Evolutionary conservation across 1,140 invertebrate genomes (phyloP), one percentile per base, ranked within the genome.

Genomic region (Nymphalis io): DNA sequence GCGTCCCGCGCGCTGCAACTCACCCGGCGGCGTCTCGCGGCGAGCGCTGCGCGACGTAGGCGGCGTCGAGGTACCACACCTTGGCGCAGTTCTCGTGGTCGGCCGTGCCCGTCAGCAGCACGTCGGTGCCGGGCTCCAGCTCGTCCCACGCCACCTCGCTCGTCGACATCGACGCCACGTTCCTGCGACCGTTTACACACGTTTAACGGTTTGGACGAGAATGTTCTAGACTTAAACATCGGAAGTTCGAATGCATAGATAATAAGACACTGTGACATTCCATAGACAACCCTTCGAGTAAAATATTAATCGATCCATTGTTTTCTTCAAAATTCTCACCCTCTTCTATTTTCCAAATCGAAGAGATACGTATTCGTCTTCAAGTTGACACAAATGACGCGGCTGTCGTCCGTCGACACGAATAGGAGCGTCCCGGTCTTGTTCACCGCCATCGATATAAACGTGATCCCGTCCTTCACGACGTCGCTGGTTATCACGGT

Each of bases 41-140:
- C 1, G 83, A 82, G 21, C 74, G 81, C 51, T 82, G 78, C 13
- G 85, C 77, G 8, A 89, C 79, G 23, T 83, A 91, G 0, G 82
- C 76, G 0, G 86, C 75, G n/a, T 91, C 86, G 20, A 91, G 46
- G 64, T 83, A 84, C 87, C 87, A 91, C 0, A 91, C 84, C 68
- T 91, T 91, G 27, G 78, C 83, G 0, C 82, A 80, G 61, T 89
- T 83, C 55, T 91, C 89, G 1, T 78, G 72, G 10, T 64, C 73
- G 0, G 83, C 87, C 0, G 89, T 87, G 10, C 89, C 89, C 0
- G 87, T 86, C 0, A 89, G 68, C 2, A 91, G 76, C 0, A 89
- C 86, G 16, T 89, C 87, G 0, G 79, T 73, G 0, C 87, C 84
- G 0, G 87, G 84, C n/a, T 84, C 74, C 40, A 89, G 85, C 11